Conservation (phyloP, 2,113 vertebrate genomes). For the Rhinoderma darwinii region DNA sequence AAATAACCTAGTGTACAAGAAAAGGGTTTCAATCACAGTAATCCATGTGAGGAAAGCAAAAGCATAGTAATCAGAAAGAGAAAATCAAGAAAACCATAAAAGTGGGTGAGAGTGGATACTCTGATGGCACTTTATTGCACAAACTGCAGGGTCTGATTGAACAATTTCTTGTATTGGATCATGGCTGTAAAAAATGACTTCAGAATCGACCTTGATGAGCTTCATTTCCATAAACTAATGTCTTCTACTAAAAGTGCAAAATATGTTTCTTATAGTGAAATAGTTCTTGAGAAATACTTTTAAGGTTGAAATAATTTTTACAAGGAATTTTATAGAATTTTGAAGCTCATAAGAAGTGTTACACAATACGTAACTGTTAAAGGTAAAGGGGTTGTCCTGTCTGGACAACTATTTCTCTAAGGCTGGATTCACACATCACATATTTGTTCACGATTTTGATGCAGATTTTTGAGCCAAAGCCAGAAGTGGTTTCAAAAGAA, state of each 20-base stretch:
- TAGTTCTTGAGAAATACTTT: constrained; percentile 17
- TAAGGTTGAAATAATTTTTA: not conserved
- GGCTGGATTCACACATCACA: too few species aligned
- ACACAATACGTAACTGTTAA: too few species aligned
- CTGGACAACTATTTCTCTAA: too few species aligned
- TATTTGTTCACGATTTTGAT: too few species aligned
- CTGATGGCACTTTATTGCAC: constrained; percentile 49
- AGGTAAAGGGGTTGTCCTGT: too few species aligned
- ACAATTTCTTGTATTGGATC: constrained; percentile 47
- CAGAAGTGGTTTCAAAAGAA: too few species aligned
- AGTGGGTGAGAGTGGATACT: constrained; percentile 49
- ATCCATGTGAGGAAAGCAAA: constrained; percentile 24
- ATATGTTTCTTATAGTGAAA: constrained; percentile 27
- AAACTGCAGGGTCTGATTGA: constrained; percentile 54
- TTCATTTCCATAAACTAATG: constrained; percentile 52
- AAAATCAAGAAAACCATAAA: constrained; percentile 56
- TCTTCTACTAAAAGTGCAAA: constrained; percentile 14
- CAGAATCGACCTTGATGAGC: constrained; percentile 38
- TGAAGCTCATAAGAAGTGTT: not conserved
- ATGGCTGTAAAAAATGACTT: constrained; percentile 51
- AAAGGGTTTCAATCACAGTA: constrained; percentile 16
- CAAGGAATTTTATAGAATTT: not conserved
- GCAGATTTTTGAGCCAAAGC: too few species aligned
- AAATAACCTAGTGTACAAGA: constrained; percentile 14
- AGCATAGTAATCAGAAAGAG: constrained; percentile 24